Conservation (phyloP, 2,113 vertebrate genomes). For the Stomatorhinus ivindoensis region DNA sequence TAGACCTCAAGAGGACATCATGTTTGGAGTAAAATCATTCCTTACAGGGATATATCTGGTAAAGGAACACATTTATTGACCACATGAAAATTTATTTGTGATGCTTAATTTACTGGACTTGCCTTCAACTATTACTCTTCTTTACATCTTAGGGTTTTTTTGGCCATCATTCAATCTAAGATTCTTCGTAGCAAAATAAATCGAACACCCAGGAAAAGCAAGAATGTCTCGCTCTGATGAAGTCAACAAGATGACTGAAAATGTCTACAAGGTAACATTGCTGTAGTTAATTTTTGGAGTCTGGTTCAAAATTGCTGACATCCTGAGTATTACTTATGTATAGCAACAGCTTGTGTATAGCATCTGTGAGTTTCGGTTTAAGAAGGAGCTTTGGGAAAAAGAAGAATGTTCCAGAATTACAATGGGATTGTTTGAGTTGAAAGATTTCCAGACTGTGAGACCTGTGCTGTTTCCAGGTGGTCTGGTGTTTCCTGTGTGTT, state of each 20-base stretch:
- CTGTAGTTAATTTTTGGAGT: neutral
- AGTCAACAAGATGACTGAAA: constrained; percentile 78
- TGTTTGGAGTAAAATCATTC: neutral
- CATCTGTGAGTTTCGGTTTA: neutral
- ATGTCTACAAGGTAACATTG: constrained; percentile 66
- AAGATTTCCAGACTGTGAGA: neutral
- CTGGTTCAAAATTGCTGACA: neutral
- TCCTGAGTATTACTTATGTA: neutral
- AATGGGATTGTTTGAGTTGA: neutral
- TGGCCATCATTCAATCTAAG: constrained; percentile 29
- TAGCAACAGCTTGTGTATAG: neutral
- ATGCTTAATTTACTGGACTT: neutral
- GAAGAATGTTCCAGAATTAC: neutral
- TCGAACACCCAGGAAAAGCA: constrained; percentile 21
- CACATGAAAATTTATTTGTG: neutral
- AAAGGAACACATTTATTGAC: neutral
- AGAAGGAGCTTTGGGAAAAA: neutral
- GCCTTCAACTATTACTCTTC: neutral
- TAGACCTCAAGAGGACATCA: neutral
- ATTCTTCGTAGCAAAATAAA: constrained; percentile 7
- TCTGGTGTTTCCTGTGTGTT: neutral
- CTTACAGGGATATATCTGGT: neutral
- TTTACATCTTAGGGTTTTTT: constrained; percentile 18
- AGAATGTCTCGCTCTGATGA: constrained; percentile 74
- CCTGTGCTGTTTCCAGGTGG: neutral